Evolutionary conservation across 2,888 invertebrate genomes (phyloP).

Genomic region (Hydrotaea diabolus): DNA sequence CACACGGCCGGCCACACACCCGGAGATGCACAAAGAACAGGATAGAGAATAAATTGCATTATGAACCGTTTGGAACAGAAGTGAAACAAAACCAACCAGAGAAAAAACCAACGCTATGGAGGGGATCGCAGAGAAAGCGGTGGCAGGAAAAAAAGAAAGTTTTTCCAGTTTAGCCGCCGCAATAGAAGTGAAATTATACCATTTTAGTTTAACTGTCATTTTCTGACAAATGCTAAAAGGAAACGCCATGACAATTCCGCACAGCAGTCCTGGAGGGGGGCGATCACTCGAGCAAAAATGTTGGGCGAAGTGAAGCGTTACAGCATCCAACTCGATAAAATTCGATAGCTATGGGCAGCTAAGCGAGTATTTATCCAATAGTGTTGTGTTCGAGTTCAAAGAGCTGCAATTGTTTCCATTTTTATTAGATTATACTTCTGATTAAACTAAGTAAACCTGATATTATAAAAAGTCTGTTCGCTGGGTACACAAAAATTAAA

Average conservation of each 20-base stretch:
- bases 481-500: too few species aligned
- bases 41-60: slow-evolving; percentile 55
- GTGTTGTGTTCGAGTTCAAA: too few species aligned
- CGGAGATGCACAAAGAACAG: not conserved
- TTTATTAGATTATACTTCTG: too few species aligned
- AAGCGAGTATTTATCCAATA: too few species aligned
- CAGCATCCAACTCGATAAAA: too few species aligned
- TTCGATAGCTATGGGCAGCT: too few species aligned
- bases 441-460: too few species aligned
- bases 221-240: slow-evolving; percentile 67
- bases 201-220: slow-evolving; percentile 63
- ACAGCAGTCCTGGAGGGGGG: not conserved
- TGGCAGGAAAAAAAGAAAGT: not conserved
- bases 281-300: not conserved
- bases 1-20: slow-evolving; percentile 40
- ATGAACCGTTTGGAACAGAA: slow-evolving; percentile 45
- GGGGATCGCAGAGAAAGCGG: slow-evolving; percentile 1
- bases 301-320: too few species aligned
- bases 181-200: slow-evolving; percentile 66
- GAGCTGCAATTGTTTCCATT: too few species aligned
- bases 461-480: too few species aligned
- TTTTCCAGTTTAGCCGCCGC: slow-evolving; percentile 61
- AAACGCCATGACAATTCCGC: slow-evolving; percentile 56
- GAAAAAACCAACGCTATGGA: slow-evolving; percentile 19
- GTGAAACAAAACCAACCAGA: slow-evolving; percentile 16